phyloP scores from a whole-genome alignment of 2,888 invertebrate genomes.

The Seladonia tumulorum region DNA sequence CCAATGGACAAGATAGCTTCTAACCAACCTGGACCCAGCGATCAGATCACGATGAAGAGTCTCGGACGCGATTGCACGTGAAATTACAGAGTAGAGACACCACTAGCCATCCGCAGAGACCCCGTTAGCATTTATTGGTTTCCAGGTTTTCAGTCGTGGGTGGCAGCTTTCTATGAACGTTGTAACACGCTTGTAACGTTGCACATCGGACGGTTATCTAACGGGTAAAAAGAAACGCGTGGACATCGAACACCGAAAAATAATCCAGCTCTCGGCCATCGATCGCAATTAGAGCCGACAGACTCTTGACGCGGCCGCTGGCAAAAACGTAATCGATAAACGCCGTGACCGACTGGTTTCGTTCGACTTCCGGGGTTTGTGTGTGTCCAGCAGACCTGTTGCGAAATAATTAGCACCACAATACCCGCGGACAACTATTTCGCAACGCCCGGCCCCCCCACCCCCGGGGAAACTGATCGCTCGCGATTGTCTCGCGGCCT shows the following conservation, averaged over 20 bases:
- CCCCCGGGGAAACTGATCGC: neutral
- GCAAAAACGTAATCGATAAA: slow-evolving; percentile 42
- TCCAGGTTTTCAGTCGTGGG: slow-evolving; percentile 19
- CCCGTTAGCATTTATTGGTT: slow-evolving; percentile 33
- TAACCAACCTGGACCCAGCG: neutral
- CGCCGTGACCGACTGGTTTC: slow-evolving; percentile 45
- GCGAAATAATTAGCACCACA: slow-evolving; percentile 10
- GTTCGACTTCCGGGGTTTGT: slow-evolving; percentile 28
- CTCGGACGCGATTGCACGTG: neutral
- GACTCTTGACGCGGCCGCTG: neutral
- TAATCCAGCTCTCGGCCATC: neutral
- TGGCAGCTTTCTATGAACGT: slow-evolving; percentile 27
- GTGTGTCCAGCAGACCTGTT: neutral
- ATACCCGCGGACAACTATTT: neutral
- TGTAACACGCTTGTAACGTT: slow-evolving; percentile 1
- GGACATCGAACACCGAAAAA: neutral
- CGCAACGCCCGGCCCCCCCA: neutral
- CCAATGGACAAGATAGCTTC: neutral
- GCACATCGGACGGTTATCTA: slow-evolving; percentile 11
- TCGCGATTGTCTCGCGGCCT: neutral
- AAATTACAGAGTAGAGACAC: slow-evolving; percentile 19
- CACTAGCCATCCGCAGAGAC: slow-evolving; percentile 2
- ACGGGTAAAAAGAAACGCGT: neutral
- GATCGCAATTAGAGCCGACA: slow-evolving; percentile 28
- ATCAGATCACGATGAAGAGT: neutral